Percentiles rank a stretch among this genome's conserved stretches.
Conservation (phyloP, 2,797 vertebrate species). For the Furcifer pardalis region DNA sequence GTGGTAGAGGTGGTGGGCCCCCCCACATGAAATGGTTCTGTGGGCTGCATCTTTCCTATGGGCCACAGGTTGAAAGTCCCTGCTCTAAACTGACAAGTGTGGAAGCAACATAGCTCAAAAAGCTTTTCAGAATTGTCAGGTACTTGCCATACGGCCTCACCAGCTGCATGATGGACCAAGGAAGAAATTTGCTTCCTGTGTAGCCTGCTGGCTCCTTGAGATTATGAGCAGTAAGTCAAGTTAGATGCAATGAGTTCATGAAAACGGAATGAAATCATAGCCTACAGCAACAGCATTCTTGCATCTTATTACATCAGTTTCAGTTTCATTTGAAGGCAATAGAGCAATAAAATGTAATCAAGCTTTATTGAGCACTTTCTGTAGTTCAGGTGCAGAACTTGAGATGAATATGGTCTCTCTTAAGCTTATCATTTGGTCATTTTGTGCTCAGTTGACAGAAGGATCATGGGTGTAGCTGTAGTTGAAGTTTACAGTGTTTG, state of each 20-base stretch:
- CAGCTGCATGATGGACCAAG: not conserved
- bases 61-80: no score
- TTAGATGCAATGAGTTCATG: conserved; percentile 44
- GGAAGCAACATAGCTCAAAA: not conserved
- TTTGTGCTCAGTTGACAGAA: conserved; percentile 61
- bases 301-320: conserved; percentile 60
- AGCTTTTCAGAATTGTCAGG: not conserved
- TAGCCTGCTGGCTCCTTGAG: conserved; percentile 34
- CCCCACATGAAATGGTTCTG: no score
- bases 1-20: no score
- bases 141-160: not conserved
- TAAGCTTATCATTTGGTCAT: conserved; percentile 60
- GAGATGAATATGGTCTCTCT: conserved; percentile 46
- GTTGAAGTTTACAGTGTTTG: conserved; percentile 67
- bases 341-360: conserved; percentile 47
- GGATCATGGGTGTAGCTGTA: conserved; percentile 63
- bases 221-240: conserved; percentile 39
- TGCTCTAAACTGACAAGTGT: not conserved
- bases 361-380: conserved; percentile 60
- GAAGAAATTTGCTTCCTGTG: not conserved
- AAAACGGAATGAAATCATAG: conserved; percentile 48
- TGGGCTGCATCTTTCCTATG: no score
- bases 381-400: conserved; percentile 55
- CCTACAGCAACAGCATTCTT: conserved; percentile 48
- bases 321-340: conserved; percentile 46